Percentiles rank a stretch among this genome's conserved stretches.
Conservation (phyloP, 2,113 vertebrate genomes). For the Conger conger region DNA sequence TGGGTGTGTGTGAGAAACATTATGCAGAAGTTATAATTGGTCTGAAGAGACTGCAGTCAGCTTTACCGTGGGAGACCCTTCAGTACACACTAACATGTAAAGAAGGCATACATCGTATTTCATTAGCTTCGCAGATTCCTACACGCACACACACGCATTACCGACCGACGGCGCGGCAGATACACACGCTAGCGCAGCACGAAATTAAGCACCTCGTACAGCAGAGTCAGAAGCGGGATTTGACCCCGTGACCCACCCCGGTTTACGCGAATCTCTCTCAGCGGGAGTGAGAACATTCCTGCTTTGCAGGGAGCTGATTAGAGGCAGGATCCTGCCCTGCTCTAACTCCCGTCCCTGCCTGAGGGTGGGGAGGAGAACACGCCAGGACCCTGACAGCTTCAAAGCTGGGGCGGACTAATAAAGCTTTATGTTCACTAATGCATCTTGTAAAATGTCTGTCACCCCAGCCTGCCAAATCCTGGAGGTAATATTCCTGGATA, state of each 20-base stretch:
- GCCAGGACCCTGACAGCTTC: slow-evolving; percentile 41
- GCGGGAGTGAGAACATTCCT: not conserved
- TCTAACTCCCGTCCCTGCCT: not conserved
- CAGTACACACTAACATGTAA: no score
- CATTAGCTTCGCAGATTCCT: not conserved
- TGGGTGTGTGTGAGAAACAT: not conserved
- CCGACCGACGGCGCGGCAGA: not conserved
- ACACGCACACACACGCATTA: not conserved
- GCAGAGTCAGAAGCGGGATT: not conserved
- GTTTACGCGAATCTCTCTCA: not conserved
- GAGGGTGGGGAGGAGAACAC: slow-evolving; percentile 22
- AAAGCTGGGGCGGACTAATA: slow-evolving; percentile 50
- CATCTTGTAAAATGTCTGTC: slow-evolving; percentile 56
- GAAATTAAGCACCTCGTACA: not conserved
- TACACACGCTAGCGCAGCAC: not conserved
- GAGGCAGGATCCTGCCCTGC: not conserved
- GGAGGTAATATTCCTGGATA: slow-evolving; percentile 44
- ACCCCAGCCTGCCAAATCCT: slow-evolving; percentile 52
- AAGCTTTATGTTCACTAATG: slow-evolving; percentile 63
- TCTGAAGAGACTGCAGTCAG: not conserved
- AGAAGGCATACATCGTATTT: no score
- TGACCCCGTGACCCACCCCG: not conserved
- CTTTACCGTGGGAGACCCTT: no score
- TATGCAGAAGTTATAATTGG: not conserved
- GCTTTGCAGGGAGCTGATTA: not conserved